These are phyloP conservation scores for Acinonyx jubatus DNA, from an alignment of 2,113 vertebrate species.

Conservation along the genomic window DNA sequence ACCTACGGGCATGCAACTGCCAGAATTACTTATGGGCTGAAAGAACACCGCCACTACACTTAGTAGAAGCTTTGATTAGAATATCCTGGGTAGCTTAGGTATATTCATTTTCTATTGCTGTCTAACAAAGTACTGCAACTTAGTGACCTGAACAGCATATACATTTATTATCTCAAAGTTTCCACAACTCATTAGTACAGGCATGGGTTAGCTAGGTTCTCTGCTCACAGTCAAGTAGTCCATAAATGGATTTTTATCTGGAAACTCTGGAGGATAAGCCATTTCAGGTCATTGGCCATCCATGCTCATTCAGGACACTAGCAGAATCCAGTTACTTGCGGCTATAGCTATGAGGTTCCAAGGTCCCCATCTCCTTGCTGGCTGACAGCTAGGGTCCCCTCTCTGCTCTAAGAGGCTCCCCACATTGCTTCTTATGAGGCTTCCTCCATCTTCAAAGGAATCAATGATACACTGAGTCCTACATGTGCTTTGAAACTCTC, in stretches of 20 bases:
- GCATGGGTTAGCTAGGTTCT: not conserved
- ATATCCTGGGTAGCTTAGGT: not conserved
- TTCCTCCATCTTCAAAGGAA: not conserved
- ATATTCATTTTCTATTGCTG: not conserved
- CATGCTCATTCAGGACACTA: not conserved
- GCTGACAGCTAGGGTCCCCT: not conserved
- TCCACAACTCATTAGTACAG: not conserved
- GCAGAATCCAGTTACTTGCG: not conserved
- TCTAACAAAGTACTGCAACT: not conserved
- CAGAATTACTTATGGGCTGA: not conserved
- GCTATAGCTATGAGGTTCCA: not conserved
- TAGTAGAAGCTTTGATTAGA: not conserved
- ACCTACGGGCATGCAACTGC: not conserved
- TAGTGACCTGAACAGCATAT: not conserved
- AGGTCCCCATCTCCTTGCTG: not conserved
- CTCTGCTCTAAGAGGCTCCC: not conserved
- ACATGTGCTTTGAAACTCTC: not conserved
- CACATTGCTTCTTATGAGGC: not conserved
- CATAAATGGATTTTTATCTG: not conserved
- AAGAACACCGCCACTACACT: not conserved
- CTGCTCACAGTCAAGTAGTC: not conserved
- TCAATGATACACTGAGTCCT: not conserved
- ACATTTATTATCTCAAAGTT: not conserved
- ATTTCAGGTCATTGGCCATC: not conserved
- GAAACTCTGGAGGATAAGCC: not conserved